Conservation (phyloP, 2,113 vertebrate genomes). For the Rana temporaria region DNA sequence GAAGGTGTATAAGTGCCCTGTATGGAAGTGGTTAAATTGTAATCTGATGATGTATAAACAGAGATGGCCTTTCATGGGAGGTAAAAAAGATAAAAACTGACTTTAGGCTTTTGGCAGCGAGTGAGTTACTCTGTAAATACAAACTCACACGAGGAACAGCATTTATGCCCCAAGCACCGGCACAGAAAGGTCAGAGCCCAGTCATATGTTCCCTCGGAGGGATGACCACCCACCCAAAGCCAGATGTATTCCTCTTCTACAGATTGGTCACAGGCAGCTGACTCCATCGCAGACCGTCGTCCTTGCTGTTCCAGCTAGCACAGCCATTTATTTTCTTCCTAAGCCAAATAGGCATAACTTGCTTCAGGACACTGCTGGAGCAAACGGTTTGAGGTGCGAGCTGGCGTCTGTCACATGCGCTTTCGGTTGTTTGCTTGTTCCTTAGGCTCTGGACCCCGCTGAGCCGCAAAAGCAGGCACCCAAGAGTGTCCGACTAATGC, state of each 20-base stretch:
- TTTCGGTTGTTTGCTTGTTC: constrained; percentile 35
- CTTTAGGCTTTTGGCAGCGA: background rate
- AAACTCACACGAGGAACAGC: background rate
- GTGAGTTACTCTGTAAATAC: background rate
- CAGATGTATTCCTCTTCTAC: constrained; percentile 6
- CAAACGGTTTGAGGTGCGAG: constrained; percentile 17
- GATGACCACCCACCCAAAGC: constrained; percentile 22
- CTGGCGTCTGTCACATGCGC: constrained; percentile 32
- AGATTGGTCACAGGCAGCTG: background rate
- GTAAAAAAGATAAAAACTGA: no score
- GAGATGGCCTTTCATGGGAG: no score
- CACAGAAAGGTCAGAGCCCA: constrained; percentile 33
- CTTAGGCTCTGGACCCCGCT: constrained; percentile 1
- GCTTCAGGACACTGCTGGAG: constrained; percentile 31
- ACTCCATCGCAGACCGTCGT: background rate
- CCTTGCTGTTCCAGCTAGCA: background rate
- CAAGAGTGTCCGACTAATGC: background rate
- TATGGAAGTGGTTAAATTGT: no score
- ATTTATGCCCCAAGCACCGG: background rate
- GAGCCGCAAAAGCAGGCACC: background rate
- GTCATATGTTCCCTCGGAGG: constrained; percentile 5
- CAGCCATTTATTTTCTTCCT: constrained; percentile 12
- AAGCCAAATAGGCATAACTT: constrained; percentile 9
- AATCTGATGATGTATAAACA: no score
- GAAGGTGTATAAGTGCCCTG: no score